phyloP scores from a whole-genome alignment of 2,797 vertebrate genomes.

The Cyclopterus lumpus region DNA sequence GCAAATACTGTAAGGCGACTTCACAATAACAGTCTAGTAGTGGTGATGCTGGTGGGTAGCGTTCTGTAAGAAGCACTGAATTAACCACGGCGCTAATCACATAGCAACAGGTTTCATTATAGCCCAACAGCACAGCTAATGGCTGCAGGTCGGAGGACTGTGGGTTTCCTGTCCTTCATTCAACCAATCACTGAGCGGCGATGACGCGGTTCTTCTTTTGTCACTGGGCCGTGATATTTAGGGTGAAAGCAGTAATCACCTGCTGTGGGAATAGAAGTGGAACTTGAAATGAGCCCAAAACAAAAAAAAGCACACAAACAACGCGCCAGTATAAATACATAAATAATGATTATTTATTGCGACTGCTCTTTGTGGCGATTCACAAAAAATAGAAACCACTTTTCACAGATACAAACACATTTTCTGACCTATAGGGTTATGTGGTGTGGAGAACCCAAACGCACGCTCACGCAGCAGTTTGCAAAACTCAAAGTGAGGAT shows the following conservation, averaged over 20 bases:
- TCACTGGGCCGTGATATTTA: constrained; percentile 22
- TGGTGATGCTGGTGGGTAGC: constrained; percentile 5
- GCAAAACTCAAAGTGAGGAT: too few species aligned
- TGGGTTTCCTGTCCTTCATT: constrained; percentile 3
- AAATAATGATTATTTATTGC: not conserved
- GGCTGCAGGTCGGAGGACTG: constrained; percentile 26
- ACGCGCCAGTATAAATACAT: not conserved
- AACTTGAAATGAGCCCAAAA: constrained; percentile 10
- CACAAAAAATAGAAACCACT: not conserved
- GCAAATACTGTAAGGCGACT: not conserved
- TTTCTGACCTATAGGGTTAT: too few species aligned
- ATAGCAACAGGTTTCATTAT: constrained; percentile 46
- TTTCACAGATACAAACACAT: too few species aligned
- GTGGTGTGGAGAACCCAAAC: too few species aligned
- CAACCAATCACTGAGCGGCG: constrained; percentile 12
- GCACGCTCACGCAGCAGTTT: too few species aligned
- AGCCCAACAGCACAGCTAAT: constrained; percentile 24
- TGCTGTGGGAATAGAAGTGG: constrained; percentile 14
- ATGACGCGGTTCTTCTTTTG: constrained; percentile 13
- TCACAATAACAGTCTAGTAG: constrained; percentile 12
- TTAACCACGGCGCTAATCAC: constrained; percentile 34
- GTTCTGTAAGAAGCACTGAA: constrained; percentile 17
- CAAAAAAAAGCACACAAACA: constrained; percentile 17
- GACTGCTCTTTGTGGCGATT: not conserved
- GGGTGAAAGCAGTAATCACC: constrained; percentile 7